A percentile compares a stretch with the other conserved stretches of the same genome.
Conservation (phyloP, 2,888 invertebrate species). For the Drosophila dives region DNA sequence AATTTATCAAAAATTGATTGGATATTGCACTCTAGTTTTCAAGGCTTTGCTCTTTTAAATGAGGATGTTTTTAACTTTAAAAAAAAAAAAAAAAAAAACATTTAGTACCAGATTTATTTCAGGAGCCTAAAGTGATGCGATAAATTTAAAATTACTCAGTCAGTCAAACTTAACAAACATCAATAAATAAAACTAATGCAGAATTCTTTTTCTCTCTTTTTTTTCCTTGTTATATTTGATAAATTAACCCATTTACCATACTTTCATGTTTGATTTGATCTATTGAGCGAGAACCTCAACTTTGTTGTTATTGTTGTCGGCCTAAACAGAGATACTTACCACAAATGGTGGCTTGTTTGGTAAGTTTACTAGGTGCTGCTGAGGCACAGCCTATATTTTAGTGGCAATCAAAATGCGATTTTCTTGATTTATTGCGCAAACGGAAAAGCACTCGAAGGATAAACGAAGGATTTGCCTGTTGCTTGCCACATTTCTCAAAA, state of each 20-base stretch:
- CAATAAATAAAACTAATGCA: constrained; percentile 2
- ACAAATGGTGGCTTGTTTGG: constrained; percentile 9
- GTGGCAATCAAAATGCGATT: constrained; percentile 50
- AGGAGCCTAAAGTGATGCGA: too few relatives aligned
- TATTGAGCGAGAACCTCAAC: constrained; percentile 13
- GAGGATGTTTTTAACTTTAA: background rate
- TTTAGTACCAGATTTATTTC: background rate
- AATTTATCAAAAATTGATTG: background rate
- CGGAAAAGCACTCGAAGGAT: constrained; percentile 16
- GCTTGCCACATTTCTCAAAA: constrained; percentile 20
- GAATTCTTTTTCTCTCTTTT: background rate
- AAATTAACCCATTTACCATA: constrained; percentile 32
- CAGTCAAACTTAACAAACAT: background rate
- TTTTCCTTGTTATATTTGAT: constrained; percentile 1
- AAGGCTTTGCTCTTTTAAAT: background rate
- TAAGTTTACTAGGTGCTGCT: background rate
- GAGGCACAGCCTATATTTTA: background rate
- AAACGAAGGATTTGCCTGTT: constrained; percentile 29
- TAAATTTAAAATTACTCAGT: constrained; percentile 4
- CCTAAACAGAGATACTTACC: background rate
- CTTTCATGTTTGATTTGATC: constrained; percentile 20
- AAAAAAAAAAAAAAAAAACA: too few relatives aligned
- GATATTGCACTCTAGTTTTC: background rate
- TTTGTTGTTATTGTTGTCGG: constrained; percentile 22
- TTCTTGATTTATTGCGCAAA: constrained; percentile 49